These are phyloP conservation scores for Enteromius treurensis DNA, from an alignment of 2,797 vertebrate species.

Conservation along the genomic window DNA sequence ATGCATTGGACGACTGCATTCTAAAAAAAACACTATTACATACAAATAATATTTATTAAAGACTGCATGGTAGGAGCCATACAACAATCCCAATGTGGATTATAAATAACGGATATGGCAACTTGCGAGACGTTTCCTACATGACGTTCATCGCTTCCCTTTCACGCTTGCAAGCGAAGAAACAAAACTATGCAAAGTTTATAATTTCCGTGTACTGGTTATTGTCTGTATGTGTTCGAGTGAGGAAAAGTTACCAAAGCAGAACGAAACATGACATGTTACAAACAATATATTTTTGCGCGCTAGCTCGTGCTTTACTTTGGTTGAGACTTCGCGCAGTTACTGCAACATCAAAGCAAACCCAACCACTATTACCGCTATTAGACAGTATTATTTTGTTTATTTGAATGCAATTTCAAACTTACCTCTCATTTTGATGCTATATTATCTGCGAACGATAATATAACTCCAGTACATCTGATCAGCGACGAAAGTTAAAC, in stretches of 20 bases:
- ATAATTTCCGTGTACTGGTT: background rate
- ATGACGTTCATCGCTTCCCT: constrained; percentile 23
- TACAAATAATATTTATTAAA: background rate
- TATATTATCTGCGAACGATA: constrained; percentile 67
- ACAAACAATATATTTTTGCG: constrained; percentile 27
- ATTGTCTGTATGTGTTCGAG: background rate
- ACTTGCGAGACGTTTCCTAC: constrained; percentile 6
- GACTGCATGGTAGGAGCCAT: background rate
- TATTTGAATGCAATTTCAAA: constrained; percentile 19
- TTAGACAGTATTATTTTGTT: background rate
- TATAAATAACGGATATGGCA: constrained; percentile 14
- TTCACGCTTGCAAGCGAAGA: constrained; percentile 25
- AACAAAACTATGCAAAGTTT: constrained; percentile 22
- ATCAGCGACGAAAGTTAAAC: constrained; percentile 49
- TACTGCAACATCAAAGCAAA: constrained; percentile 19
- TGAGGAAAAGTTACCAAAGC: background rate
- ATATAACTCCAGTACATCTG: constrained; percentile 69
- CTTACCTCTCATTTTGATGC: constrained; percentile 81
- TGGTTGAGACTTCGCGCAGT: background rate
- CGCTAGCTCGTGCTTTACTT: constrained; percentile 17
- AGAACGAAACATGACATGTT: background rate
- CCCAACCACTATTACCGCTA: background rate
- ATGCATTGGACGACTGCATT: too few relatives aligned
- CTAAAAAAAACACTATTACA: background rate
- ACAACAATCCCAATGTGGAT: background rate